A percentile compares a stretch with the other conserved stretches of the same genome.
Conservation (phyloP, 2,113 vertebrate genomes). For the Patagioenas fasciata region DNA sequence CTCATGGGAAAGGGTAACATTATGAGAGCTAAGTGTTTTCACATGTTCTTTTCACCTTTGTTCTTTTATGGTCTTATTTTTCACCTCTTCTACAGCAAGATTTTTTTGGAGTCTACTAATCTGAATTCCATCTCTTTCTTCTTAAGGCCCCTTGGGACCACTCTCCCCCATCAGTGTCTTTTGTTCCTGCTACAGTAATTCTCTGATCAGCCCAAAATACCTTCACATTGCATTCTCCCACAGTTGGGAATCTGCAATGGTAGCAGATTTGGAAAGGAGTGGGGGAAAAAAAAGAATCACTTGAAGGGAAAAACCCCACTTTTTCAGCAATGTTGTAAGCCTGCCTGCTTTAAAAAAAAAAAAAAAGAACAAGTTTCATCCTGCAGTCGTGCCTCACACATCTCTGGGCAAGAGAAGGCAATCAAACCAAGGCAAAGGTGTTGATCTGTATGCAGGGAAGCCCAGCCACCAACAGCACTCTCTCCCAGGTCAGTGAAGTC, state of each 20-base stretch:
- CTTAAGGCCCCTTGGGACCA: not conserved
- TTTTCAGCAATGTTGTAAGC: not conserved
- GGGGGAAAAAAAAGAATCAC: not conserved
- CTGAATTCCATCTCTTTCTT: conserved; percentile 51
- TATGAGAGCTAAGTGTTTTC: conserved; percentile 68
- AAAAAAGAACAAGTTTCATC: not conserved
- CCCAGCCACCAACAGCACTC: not conserved
- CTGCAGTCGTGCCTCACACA: not conserved
- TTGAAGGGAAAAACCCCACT: not conserved
- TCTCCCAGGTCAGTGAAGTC: not conserved
- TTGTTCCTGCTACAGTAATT: conserved; percentile 15
- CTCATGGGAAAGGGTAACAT: conserved; percentile 59
- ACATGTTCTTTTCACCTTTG: conserved; percentile 66
- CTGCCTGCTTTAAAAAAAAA: no score
- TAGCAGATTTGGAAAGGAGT: not conserved
- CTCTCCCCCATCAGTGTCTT: not conserved
- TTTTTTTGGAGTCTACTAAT: conserved; percentile 47
- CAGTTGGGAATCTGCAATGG: not conserved
- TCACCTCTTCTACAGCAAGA: not conserved
- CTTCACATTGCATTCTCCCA: not conserved
- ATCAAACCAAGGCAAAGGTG: not conserved
- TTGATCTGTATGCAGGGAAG: not conserved
- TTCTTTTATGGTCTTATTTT: conserved; percentile 65
- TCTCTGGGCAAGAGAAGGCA: not conserved
- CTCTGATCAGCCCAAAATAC: conserved; percentile 10